Evolutionary conservation across 2,888 invertebrate genomes (phyloP), one percentile per base, ranked within the genome.

Genomic region (Mactromeris polynyma): DNA sequence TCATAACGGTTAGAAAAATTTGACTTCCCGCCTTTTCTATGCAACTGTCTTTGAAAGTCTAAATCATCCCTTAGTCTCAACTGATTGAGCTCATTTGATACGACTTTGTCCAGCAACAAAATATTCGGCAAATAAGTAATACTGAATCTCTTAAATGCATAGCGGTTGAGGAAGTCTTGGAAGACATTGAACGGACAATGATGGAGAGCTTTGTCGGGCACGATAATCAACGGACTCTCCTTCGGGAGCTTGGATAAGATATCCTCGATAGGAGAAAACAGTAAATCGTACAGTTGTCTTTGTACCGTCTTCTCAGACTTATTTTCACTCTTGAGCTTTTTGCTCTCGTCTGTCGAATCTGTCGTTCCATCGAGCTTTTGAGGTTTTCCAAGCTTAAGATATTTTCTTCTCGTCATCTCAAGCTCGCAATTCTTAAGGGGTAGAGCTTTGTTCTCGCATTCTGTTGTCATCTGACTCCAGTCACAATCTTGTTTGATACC

Each of bases 131-230:
- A 80, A 85, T 92, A 93, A n/a, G 94, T 96, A 40, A 96, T 90
- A 54, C 91, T 87, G 88, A 95, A 96, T 38, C 94, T 89, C 80
- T 94, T 92, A 85, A 84, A 93, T 64, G 92, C 85, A 89, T 91
- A 91, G 64, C 93, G 73, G 54, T 90, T 88, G n/a, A 92, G 93
- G 93, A 95, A 94, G 88, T 96, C 95, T 79, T 94, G 93, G 2
- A 96, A 91, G 21, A 93, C 83, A 26, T 90, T 93, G 86, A 96
- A 96, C 0, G 96, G 96, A 80, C 95, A 95, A n/a, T 93, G 88
- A 81, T 89, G 91, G 36, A 96, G 89, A n/a, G 91, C 90, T 79
- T 95, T 95, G 89, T 96, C 96, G n/a, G 96, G 96, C 21, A 96
- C 90, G 14, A 96, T 93, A 11, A 96, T 91, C n/a, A 96, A 80